phyloP scores from a whole-genome alignment of 2,113 vertebrate species.

The Menidia beryllina region DNA sequence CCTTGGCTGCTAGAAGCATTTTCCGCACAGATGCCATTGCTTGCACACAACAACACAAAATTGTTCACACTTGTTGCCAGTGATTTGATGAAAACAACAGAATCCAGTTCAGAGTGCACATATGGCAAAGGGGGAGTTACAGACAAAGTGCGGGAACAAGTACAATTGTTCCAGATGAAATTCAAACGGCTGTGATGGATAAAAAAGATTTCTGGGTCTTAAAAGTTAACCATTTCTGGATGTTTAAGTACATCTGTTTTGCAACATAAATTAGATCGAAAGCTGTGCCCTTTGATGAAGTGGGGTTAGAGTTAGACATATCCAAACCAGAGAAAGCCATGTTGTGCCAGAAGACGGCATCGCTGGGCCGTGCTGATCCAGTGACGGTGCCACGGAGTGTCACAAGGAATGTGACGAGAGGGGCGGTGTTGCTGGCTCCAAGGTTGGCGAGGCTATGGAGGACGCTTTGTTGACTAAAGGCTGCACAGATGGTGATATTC shows the following conservation, averaged over 20 bases:
- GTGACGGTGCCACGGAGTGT: slow-evolving; percentile 1
- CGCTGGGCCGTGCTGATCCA: background rate
- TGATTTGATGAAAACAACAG: background rate
- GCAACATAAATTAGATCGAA: no score
- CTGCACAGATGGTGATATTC: slow-evolving; percentile 2
- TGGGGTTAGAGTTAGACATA: background rate
- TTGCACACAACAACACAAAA: background rate
- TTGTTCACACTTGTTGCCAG: background rate
- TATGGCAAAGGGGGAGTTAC: background rate
- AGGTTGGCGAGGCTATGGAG: slow-evolving; percentile 5
- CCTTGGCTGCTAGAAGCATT: no score
- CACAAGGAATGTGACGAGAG: slow-evolving; percentile 4
- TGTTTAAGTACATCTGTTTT: no score
- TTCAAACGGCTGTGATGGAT: no score
- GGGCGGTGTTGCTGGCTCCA: background rate
- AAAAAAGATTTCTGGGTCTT: no score
- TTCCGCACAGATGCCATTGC: background rate
- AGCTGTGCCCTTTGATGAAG: no score
- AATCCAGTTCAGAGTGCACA: background rate
- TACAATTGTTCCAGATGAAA: no score
- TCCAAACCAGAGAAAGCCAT: background rate
- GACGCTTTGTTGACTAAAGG: background rate
- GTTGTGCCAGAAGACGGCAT: background rate
- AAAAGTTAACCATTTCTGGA: no score
- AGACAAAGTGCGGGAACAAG: background rate